Base-by-base conservation (phyloP, 1,140 invertebrate genomes). In the Ceratina japonica region DNA sequence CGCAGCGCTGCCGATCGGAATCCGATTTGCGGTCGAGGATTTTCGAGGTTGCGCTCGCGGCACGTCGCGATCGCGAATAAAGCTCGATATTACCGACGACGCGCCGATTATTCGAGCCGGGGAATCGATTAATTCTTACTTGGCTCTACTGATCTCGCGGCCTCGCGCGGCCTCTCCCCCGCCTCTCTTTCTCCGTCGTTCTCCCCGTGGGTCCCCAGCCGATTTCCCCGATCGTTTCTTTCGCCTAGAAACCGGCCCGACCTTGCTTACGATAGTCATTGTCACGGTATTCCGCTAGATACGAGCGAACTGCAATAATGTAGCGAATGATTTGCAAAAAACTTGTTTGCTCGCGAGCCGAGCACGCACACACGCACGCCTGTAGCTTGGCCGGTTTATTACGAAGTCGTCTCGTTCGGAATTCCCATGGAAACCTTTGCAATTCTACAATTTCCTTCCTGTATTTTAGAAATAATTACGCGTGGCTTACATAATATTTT, bases 211-310 rank as follows among this genome's bases (percentile, higher is more conserved):
- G 10, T 7, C 37, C 37, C 2, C 37, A 10, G 10, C 37, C 37
- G 37, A 44, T 44, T 61, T 70, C 71, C 20, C 22, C 13, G 20
- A 16, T 15, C 44, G 59, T 52, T 49, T 78, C 18, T 59, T 52
- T 44, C 37, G 18, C 15, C 15, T 75, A n/a, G 68, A 62, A 84
- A 70, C 79, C 20, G 51, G 27, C 31, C 27, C 49, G 82, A 59
- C 78, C 78, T 80, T 84, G 82, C 15, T 54, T 71, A n/a, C 63
- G 16, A 80, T 77, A 76, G 68, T 54, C 82, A 76, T 76, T 84
- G 64, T 84, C 72, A 65, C 64, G 78, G 77, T 49, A 69, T 66
- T 59, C 62, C 13, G 56, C 18, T 65, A 64, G 78, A 69, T 77
- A 61, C 24, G 27, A 73, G 56, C 44, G 44, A 64, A 64, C 16